Base-by-base conservation (phyloP, 2,797 vertebrate genomes). In the Natrix natrix region DNA sequence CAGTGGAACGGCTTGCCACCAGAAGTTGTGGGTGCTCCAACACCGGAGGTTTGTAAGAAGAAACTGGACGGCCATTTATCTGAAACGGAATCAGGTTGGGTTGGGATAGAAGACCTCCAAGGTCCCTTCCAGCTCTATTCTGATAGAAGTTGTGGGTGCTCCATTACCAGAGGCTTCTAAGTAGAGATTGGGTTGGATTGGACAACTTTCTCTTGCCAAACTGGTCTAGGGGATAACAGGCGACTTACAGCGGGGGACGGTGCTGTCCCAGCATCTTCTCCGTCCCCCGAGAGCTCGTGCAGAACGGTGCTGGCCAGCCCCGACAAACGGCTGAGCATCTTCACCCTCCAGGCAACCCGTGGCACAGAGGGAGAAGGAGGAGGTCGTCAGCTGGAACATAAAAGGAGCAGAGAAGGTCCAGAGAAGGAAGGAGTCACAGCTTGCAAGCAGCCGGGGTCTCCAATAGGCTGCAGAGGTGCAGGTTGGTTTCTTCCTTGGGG, bases 301-400 rank as follows among this genome's bases (percentile, higher is more conserved):
- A 99, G 97, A 95, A 99, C 98, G 1, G 97, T 98, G 94, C 95
- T 98, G 95, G 99, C 98, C 96, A 99, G 94, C 88, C 97, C 98
- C 13, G 98, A 98, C 93, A 98, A 97, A 95, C 98, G 98, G 95
- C 98, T 99, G 17, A 99, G 97, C 99, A 99, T 99, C 97, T 96
- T 96, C 89, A 78, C 87, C 86, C 97, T 98, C 87, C 86, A 93
- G 93, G 55, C 92, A 94, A 95, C 92, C 11, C 91, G 86, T 24
- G 94, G 95, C n/a, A 60, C 4, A 20, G 28, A n/a, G 24, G 24
- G 28, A 56, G 11, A 12, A 61, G 8, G 22, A 24, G 60, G 60
- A 10, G 56, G 52, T 93, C 86, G 52, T 94, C 48, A 89, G 59
- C 63, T 87, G 24, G 48, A 43, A 78, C 54, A 28, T 37, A 88